Base-by-base conservation (phyloP, 1,140 invertebrate genomes). In the Mactra quadrangularis region DNA sequence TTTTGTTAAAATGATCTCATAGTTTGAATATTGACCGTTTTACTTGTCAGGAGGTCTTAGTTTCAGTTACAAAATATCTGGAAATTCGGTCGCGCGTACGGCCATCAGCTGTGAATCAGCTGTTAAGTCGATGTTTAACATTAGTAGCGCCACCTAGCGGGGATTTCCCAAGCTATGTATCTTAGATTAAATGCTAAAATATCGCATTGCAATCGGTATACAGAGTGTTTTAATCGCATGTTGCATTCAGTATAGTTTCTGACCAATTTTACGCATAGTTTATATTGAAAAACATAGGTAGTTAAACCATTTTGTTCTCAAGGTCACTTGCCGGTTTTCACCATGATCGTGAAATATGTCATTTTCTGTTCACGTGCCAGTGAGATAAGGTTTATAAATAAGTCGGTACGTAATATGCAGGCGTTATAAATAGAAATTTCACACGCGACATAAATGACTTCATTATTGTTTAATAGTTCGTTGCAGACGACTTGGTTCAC, bases 81-180 rank as follows among this genome's bases (percentile, higher is more conserved):
- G 72, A 75, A 75, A 75, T 75, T 75, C 72, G 72, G 72, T 75
- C 72, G 72, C 72, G 27, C 38, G 22, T 47, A 29, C 33, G n/a
- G 15, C n/a, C 50, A 62, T 82, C 78, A 82, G 78, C 78, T 82
- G 78, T 71, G 78, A 62, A 82, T 82, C 78, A 82, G 78, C 78
- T 82, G 78, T 82, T 82, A 29, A 9, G 33, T 55, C 68, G 66
- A 66, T 62, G 78, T 79, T 79, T 41, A 53, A 38, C 31, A 38
- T 45, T 17, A 66, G 41, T 17, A 9, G 78, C 78, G 78, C 78
- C 78, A 55, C 59, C 78, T 82, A 82, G 53, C 55, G 78, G 74
- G 74, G 59, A 62, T 60, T 52, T 74, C 68, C 78, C 78, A 3
- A 55, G 38, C 15, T 41, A 41, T 41, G 38, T 41, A 41, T 41